phyloP scores from a whole-genome alignment of 2,888 invertebrate species.

The Drosophila pseudotakahashii region DNA sequence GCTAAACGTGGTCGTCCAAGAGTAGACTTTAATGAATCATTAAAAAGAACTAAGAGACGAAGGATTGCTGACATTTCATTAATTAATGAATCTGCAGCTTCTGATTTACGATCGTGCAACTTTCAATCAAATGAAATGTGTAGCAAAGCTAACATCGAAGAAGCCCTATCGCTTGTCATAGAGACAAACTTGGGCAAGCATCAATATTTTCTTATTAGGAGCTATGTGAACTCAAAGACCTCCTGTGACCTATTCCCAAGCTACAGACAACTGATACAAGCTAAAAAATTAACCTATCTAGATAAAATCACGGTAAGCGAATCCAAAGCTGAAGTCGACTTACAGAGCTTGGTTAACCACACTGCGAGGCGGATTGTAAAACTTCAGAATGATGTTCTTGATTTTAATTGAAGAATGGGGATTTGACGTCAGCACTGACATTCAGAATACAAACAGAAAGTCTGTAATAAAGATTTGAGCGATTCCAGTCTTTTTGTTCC shows the following conservation, averaged over 20 bases:
- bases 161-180: conserved; percentile 18
- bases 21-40: conserved; percentile 16
- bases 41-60: conserved; percentile 17
- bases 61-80: conserved; percentile 18
- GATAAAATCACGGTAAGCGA: no score
- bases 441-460: conserved; percentile 13
- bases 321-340: conserved; percentile 1
- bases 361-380: not conserved
- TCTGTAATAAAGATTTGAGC: not conserved
- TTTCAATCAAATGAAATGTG: not conserved
- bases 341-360: conserved; percentile 3
- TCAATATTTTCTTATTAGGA: no score
- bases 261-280: no score
- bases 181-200: conserved; percentile 14
- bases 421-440: not conserved
- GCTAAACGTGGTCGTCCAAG: conserved; percentile 15
- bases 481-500: not conserved
- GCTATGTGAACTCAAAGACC: no score
- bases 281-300: no score
- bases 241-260: no score
- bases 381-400: conserved; percentile 7
- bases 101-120: conserved; percentile 1
- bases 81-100: conserved; percentile 9
- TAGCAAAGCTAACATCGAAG: conserved; percentile 15
- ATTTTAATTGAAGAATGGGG: conserved; percentile 4